Evolutionary conservation across 1,140 invertebrate genomes (phyloP), one percentile per base, ranked within the genome.

Genomic region (Bombus turneri): DNA sequence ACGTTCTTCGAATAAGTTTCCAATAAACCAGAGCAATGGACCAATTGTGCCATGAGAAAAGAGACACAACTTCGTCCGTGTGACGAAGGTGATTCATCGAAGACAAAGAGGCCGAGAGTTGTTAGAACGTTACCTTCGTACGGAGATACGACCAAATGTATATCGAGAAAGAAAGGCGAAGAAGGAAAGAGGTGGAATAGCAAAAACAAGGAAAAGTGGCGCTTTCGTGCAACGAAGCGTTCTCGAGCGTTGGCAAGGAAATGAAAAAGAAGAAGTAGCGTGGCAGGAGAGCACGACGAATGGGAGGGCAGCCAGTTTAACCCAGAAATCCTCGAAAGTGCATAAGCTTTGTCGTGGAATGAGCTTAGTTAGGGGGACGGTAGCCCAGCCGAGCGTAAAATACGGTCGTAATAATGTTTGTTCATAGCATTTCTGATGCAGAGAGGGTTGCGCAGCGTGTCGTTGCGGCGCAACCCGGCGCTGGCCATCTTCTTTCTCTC

Each of bases 261-360:
- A 87, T 79, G 62, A 87, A 53, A 82, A 89, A 81, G 71, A 77
- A 53, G 41, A 77, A 57, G 71, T 74, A 53, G 31, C 77, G 68
- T 9, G 62, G 37, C 28, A 68, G 43, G 75, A 25, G 13, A 18
- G 41, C 57, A 31, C 15, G 15, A 43, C 47, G 47, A 53, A 53
- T 53, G 53, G 47, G 37, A 31, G 57, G 73, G 59, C 59, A 39
- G 69, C 62, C 74, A 78, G 73, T 79, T 84, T 87, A 90, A 89
- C 88, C 73, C 81, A 83, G 80, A 89, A 90, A 87, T 89, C 85
- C 88, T 90, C 81, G 87, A 86, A 81, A 90, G 87, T 88, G 89
- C 83, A 91, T 91, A 88, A 92, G 90, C 90, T 93, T 92, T 92
- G 91, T 91, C 91, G 84, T 73, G 76, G 79, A 92, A 92, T 90